Evolutionary conservation across 1,140 invertebrate species (phyloP).

Genomic region (Wasmannia auropunctata): DNA sequence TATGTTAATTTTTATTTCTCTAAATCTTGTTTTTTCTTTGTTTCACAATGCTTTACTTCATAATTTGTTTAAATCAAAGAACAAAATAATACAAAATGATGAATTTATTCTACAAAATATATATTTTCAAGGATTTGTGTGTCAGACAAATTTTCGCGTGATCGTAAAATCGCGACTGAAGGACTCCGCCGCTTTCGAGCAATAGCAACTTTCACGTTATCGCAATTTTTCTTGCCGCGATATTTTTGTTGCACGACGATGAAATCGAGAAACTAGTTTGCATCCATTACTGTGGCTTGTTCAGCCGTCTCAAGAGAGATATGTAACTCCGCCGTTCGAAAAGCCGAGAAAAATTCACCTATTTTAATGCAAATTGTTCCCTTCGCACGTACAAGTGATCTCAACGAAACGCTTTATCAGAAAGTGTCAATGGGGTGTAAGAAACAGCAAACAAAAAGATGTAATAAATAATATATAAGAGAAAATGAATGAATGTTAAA

Average conservation of each 20-base stretch:
- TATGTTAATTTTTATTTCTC: neutral
- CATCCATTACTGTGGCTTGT: conserved; percentile 16
- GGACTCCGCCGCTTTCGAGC: conserved; percentile 9
- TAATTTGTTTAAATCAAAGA: neutral
- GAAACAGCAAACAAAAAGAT: neutral
- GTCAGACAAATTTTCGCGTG: neutral
- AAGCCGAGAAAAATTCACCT: neutral
- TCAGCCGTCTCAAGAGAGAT: conserved; percentile 3
- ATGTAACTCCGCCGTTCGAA: neutral
- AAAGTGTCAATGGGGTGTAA: neutral
- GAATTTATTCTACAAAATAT: neutral
- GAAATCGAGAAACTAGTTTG: conserved; percentile 52
- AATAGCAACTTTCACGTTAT: conserved; percentile 53
- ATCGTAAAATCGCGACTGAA: neutral
- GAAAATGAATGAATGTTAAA: neutral
- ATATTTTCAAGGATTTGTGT: neutral
- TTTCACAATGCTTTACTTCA: neutral
- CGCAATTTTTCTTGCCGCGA: conserved; percentile 12
- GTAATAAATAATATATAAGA: conserved; percentile 11
- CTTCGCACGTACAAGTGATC: neutral
- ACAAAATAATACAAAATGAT: neutral
- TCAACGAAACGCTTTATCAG: neutral
- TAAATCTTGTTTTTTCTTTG: neutral
- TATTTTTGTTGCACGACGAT: conserved; percentile 48
- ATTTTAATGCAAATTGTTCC: conserved; percentile 9